Evolutionary conservation across 2,888 invertebrate genomes (phyloP), one percentile per base, ranked within the genome.

Genomic region (Hypsopygia costalis): DNA sequence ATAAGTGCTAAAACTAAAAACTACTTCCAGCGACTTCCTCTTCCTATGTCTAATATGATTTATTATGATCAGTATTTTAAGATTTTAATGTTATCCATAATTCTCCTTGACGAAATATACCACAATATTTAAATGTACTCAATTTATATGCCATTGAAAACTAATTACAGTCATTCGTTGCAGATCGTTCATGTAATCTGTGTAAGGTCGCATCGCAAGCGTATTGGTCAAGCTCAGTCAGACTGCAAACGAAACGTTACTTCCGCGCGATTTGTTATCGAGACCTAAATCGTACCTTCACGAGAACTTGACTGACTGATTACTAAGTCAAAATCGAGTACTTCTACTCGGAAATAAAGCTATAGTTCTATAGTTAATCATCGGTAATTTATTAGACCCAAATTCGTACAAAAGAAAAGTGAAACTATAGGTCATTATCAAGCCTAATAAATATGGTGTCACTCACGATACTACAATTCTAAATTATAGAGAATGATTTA

Each of bases 201-300:
- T 52, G 43, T 61, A 69, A 73, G 69, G 71, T 16, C 16, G 16
- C n/a, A n/a, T 58, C 65, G 52, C 41, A 43, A 47, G 49, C 57
- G 54, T 59, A 62, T 72, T 68, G 68, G 58, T 62, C 60, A 58
- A 61, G 61, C 44, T 57, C 56, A 52, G 50, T 21, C 21, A 58
- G 57, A 60, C 53, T 58, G 55, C 62, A 63, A 53, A 55, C 46
- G 49, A 53, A 60, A 59, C 56, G 62, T 64, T 58, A 64, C 63
- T 78, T 79, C 76, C 78, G 77, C 46, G 53, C 55, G 47, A 73
- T 69, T 74, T 62, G 55, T 62, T 52, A 51, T 47, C 46, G 38
- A 51, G 49, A 48, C 49, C 53, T 49, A 58, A 62, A 60, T 55
- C 46, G 43, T 62, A 54, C 68, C 70, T 73, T 72, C 66, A 52